Evolutionary conservation across 2,888 invertebrate genomes (phyloP), one percentile per base, ranked within the genome.

Genomic region (Drosophila paramelanica): DNA sequence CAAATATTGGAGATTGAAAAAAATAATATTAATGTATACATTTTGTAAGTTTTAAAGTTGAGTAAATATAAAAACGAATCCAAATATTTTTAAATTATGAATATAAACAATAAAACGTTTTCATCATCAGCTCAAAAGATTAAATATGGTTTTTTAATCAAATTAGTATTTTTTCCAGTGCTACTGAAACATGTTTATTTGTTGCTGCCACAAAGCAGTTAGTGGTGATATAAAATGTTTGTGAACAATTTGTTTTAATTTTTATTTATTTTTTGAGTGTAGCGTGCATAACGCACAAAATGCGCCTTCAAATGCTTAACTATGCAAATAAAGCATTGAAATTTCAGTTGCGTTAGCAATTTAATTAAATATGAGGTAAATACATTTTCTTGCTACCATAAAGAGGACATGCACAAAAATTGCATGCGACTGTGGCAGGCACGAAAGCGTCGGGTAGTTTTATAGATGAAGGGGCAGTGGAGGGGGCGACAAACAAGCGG

Each of bases 351-450:
- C 64, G 64, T 75, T 83, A 69, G 78, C 65, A 87, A 77, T 83
- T 83, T 77, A 81, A 89, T 87, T 89, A 87, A 89, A 89, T 83
- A 87, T 84, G 84, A 87, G 75, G 81, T 74, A 80, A 89, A 77
- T 77, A 68, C 72, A 71, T 68, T 83, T 68, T 62, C 70, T 61
- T 57, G 61, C 65, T 70, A 58, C 70, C 62, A 53, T 67, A 72
- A 73, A 62, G 77, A 68, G 88, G 57, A 73, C 81, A 86, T 72
- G 77, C 67, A 87, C 80, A 82, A 86, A 77, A 86, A 80, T 73
- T 80, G 89, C 88, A 83, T 69, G 85, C 53, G 67, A 77, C 69
- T 55, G 36, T 25, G 41, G 11, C 47, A 39, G 11, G 53, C 65
- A 51, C 23, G 72, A 60, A 17, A 45, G 25, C 39, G 52, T 45